Evolutionary conservation across 1,140 invertebrate species (phyloP).

Genomic region (Rhagoletis zephyria): DNA sequence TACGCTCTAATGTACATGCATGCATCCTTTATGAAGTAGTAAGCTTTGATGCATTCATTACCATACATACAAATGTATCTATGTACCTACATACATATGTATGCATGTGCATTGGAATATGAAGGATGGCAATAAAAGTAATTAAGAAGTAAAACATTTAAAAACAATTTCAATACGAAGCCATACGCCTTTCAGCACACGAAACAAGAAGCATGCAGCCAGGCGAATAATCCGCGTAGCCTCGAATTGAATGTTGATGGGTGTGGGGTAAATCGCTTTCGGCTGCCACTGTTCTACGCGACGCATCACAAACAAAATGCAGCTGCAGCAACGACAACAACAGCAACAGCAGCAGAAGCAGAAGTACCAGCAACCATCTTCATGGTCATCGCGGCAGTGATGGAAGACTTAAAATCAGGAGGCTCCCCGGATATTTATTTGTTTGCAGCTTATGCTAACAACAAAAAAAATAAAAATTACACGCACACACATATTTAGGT

Average conservation of each 20-base stretch:
- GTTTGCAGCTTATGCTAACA: slow-evolving; percentile 5
- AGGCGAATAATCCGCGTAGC: not conserved
- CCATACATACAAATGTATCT: too few relatives aligned
- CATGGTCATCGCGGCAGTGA: not conserved
- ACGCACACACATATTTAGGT: not conserved
- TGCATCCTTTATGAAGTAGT: too few relatives aligned
- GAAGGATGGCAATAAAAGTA: not conserved
- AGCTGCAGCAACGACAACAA: not conserved
- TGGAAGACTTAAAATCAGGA: slow-evolving; percentile 20
- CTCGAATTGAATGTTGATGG: slow-evolving; percentile 51
- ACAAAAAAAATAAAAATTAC: slow-evolving; percentile 1
- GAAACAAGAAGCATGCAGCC: not conserved
- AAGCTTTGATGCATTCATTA: too few relatives aligned
- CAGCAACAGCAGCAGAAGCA: not conserved
- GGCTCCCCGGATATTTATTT: not conserved
- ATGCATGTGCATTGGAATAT: not conserved
- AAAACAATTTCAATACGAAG: not conserved
- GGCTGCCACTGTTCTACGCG: slow-evolving; percentile 54
- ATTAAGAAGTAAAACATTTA: not conserved
- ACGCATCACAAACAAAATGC: slow-evolving; percentile 11
- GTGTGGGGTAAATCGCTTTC: slow-evolving; percentile 42
- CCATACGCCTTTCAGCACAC: not conserved
- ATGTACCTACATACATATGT: not conserved
- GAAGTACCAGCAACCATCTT: too few relatives aligned
- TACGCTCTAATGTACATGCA: too few relatives aligned